Evolutionary conservation across 2,797 vertebrate species (phyloP), one percentile per base, ranked within the genome.

Genomic region (Gymnocypris eckloni): DNA sequence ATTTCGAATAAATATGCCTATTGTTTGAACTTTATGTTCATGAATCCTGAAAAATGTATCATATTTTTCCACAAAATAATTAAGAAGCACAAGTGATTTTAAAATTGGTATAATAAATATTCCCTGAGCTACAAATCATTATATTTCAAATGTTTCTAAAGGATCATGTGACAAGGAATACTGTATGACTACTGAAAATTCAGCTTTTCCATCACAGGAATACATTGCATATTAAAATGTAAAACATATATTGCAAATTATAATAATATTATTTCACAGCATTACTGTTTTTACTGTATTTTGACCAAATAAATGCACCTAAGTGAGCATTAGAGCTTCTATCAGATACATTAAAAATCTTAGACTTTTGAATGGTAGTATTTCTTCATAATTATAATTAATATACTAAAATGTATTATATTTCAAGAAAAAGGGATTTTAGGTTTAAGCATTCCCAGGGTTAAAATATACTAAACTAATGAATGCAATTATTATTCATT

Each of bases 401-500:
- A 37, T 37, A 15, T 15, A 39, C 7, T 56, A 8, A 39, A 56
- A 56, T 37, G 4, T 77, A 13, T 52, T 54, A 37, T 56, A 22
- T 78, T 43, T 59, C 1, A 25, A 25, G 7, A 78, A 56, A 56
- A 13, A 4, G 0, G 1, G n/a, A 16, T 77, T 37, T 78, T 7
- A 25, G 20, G 39, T 43, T 43, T 6, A 48, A 11, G 5, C n/a
- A 33, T 45, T 66, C 25, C 41, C 56, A 20, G 4, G 41, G n/a
- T 48, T 76, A 52, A 12, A 39, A 79, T 78, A 70, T 64, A 76
- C 43, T 50, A 25, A 54, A 81, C 52, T 79, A 22, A 66, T 79
- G 18, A 75, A 85, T 73, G 2, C 70, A 75, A 83, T 83, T 48
- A 45, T n/a, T 81, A 67, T 83, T 76, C 39, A 77, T 4, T 82